phyloP scores from a whole-genome alignment of 2,888 invertebrate species.

The Terebella lapidaria region DNA sequence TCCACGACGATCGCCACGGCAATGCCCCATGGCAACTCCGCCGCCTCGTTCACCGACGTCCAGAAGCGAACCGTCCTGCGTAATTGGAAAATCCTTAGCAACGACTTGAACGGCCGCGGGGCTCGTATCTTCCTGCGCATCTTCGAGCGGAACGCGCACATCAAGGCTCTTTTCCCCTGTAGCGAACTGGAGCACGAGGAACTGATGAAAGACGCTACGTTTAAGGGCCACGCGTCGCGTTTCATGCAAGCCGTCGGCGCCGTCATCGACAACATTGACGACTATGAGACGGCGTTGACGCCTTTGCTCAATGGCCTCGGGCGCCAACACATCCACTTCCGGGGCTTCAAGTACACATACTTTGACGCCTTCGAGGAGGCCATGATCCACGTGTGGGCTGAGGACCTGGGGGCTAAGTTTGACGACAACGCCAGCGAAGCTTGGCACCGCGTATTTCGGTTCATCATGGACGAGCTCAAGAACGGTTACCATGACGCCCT shows the following conservation, averaged over 20 bases:
- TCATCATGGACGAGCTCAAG: not conserved
- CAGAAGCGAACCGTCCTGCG: conserved; percentile 25
- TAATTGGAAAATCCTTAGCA: conserved; percentile 30
- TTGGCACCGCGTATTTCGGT: conserved; percentile 18
- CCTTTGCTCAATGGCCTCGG: conserved; percentile 34
- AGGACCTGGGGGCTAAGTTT: conserved; percentile 30
- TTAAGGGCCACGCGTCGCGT: conserved; percentile 37
- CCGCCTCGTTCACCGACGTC: conserved; percentile 8
- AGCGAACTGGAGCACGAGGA: conserved; percentile 29
- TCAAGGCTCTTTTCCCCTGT: conserved; percentile 37
- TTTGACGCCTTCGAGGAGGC: conserved; percentile 34
- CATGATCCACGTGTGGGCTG: conserved; percentile 29
- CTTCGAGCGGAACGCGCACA: conserved; percentile 30
- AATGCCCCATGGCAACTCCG: too few species aligned
- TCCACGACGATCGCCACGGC: too few species aligned
- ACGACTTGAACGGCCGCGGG: conserved; percentile 30
- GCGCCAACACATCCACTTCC: conserved; percentile 31
- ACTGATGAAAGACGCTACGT: conserved; percentile 25
- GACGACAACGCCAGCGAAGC: conserved; percentile 19
- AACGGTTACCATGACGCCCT: not conserved
- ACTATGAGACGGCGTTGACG: conserved; percentile 27
- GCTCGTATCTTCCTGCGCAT: conserved; percentile 33
- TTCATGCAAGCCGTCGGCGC: conserved; percentile 43
- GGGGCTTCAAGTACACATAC: conserved; percentile 34
- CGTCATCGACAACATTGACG: conserved; percentile 34